Conservation (phyloP, 2,888 invertebrate genomes). For the Hedya salicella region DNA sequence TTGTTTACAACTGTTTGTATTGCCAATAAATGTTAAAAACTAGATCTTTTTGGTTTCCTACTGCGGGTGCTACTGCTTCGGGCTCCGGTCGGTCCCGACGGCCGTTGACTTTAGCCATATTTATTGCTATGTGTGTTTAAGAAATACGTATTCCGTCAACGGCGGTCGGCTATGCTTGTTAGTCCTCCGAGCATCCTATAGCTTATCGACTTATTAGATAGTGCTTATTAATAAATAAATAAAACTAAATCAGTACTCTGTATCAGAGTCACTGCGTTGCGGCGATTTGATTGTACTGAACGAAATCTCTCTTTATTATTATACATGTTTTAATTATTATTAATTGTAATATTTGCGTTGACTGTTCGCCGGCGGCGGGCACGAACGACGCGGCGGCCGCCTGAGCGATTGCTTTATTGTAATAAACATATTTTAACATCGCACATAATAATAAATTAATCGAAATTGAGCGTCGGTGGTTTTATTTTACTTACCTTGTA, state of each 20-base stretch:
- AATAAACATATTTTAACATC: constrained; percentile 84
- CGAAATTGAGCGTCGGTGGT: constrained; percentile 69
- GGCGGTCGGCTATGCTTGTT: constrained; percentile 8
- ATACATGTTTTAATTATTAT: constrained; percentile 54
- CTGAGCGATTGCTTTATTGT: constrained; percentile 79
- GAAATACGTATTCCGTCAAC: constrained; percentile 8
- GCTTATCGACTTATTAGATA: constrained; percentile 63
- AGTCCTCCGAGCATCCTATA: constrained; percentile 10
- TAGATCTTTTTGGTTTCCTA: constrained; percentile 4
- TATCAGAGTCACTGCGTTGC: constrained; percentile 75
- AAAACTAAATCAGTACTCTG: constrained; percentile 70
- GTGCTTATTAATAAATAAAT: constrained; percentile 73
- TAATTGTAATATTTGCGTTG: constrained; percentile 59
- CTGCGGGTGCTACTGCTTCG: constrained; percentile 10
- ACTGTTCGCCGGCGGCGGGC: constrained; percentile 22
- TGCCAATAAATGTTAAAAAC: not conserved
- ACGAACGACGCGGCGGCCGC: constrained; percentile 52
- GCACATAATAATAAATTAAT: constrained; percentile 85
- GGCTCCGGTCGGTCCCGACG: constrained; percentile 11
- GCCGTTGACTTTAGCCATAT: constrained; percentile 27
- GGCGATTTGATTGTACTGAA: constrained; percentile 67
- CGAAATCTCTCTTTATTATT: constrained; percentile 67
- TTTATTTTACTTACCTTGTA: constrained; percentile 50
- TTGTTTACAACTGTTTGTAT: constrained; percentile 2
- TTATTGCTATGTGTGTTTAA: constrained; percentile 25